Conservation (phyloP, 1,140 invertebrate genomes). For the Chlorops oryzae region DNA sequence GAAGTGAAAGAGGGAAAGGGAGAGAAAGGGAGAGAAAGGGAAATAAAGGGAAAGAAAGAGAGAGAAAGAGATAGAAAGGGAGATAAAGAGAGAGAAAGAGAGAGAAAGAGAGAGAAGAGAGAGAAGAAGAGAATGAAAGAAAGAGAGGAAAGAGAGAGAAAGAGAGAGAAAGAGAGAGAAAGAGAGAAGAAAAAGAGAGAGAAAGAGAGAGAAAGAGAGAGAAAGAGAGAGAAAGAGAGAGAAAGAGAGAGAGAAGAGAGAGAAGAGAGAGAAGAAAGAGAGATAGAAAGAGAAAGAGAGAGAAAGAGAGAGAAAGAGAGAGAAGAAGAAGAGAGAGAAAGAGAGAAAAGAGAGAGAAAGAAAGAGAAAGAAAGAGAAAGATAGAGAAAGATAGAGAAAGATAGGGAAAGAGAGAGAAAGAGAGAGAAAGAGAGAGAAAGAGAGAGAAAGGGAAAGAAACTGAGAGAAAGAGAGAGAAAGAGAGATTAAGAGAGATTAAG, state of each 20-base stretch:
- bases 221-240: background rate
- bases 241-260: background rate
- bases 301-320: background rate
- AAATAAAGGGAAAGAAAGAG: background rate
- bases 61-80: background rate
- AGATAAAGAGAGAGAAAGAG: background rate
- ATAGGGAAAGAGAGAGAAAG: background rate
- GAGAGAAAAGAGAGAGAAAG: background rate
- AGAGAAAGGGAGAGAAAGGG: background rate
- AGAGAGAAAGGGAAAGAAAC: too few relatives aligned
- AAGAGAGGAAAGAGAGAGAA: background rate
- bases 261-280: background rate
- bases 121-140: background rate
- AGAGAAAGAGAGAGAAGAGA: background rate
- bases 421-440: background rate
- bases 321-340: background rate
- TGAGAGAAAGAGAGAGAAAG: too few relatives aligned
- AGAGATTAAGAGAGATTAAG: too few relatives aligned
- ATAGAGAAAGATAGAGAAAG: background rate
- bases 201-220: background rate
- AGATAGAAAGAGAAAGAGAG: background rate
- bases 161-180: background rate
- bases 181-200: background rate
- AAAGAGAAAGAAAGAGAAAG: background rate
- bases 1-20: background rate